A percentile compares a stretch with the other conserved stretches of the same genome.
These are phyloP conservation scores for Metallyticus violacea DNA, from an alignment of 2,888 invertebrate species.

Conservation along the genomic window DNA sequence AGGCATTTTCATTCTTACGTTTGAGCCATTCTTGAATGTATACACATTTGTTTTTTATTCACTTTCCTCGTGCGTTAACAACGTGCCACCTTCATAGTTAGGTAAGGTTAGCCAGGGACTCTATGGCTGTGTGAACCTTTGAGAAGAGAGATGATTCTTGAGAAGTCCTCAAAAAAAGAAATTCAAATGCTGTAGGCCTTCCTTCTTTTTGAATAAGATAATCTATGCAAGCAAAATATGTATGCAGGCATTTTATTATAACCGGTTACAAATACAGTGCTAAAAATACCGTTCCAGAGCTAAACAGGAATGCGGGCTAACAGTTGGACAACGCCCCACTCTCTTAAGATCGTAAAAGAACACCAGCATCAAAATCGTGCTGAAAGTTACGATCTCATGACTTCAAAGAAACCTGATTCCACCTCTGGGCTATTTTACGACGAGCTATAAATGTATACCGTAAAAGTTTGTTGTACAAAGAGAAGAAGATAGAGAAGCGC, in stretches of 20 bases:
- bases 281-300: background rate
- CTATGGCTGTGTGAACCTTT: too few species aligned
- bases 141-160: too few species aligned
- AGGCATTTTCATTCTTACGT: too few species aligned
- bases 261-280: background rate
- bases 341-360: background rate
- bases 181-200: too few species aligned
- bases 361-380: background rate
- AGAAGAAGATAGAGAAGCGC: too few species aligned
- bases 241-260: background rate
- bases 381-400: background rate
- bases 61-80: too few species aligned
- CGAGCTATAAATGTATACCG: background rate
- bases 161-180: too few species aligned
- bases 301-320: background rate
- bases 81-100: too few species aligned
- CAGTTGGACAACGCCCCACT: background rate
- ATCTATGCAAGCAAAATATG: background rate
- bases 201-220: too few species aligned
- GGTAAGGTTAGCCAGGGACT: too few species aligned
- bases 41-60: too few species aligned
- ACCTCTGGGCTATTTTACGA: background rate
- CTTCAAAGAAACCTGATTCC: background rate
- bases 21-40: too few species aligned
- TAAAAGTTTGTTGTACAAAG: background rate